phyloP scores from a whole-genome alignment of 2,797 vertebrate species.

The Chloroceryle inda region DNA sequence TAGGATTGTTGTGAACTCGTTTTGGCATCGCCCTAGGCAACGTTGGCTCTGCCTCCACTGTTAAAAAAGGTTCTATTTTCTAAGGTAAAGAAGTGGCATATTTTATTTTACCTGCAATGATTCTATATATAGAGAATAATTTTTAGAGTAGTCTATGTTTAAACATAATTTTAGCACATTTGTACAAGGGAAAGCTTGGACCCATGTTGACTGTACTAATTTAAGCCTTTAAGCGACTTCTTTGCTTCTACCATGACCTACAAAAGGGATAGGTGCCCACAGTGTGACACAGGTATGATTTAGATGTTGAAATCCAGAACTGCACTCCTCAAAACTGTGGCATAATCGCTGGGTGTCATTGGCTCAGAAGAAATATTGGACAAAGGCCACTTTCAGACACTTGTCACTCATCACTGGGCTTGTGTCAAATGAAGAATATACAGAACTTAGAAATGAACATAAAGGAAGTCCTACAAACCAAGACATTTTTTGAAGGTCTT shows the following conservation, averaged over 20 bases:
- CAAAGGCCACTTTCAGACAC: background rate
- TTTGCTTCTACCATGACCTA: background rate
- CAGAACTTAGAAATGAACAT: background rate
- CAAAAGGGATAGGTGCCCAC: background rate
- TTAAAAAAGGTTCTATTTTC: background rate
- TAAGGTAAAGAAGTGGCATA: background rate
- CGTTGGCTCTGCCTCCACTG: background rate
- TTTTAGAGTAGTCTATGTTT: background rate
- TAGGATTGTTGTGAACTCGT: background rate
- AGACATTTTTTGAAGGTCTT: background rate
- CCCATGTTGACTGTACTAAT: background rate
- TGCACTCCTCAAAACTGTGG: background rate
- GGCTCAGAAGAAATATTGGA: background rate
- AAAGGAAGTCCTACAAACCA: background rate
- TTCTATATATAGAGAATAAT: background rate
- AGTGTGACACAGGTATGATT: background rate
- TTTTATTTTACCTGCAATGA: background rate
- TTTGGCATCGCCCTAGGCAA: conserved; percentile 3
- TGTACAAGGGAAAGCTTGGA: background rate
- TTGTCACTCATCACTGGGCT: background rate
- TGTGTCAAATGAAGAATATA: background rate
- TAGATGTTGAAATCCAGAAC: background rate
- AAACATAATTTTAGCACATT: background rate
- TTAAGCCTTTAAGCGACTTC: background rate
- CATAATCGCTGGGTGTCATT: background rate